Percentiles rank a stretch among this genome's conserved stretches.
phyloP scores from a whole-genome alignment of 2,797 vertebrate species.

The Parauchenoglanis punctatus region DNA sequence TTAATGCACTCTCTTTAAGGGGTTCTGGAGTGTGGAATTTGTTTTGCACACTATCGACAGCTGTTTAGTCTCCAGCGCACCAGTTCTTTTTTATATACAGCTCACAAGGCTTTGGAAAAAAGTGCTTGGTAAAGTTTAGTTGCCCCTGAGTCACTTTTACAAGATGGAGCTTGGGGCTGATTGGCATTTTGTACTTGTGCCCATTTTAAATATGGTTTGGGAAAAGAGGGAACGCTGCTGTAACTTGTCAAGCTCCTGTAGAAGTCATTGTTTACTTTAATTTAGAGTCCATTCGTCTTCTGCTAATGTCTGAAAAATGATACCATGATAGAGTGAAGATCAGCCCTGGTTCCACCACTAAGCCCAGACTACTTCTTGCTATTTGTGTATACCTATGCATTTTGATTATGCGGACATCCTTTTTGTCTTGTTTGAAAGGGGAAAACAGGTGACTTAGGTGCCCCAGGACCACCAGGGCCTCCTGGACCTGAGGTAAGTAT shows the following conservation, averaged over 20 bases:
- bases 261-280: conserved; percentile 9
- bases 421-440: conserved; percentile 69
- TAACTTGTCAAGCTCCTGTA: conserved; percentile 1
- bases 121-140: conserved; percentile 7
- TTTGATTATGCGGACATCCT: neutral
- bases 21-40: neutral
- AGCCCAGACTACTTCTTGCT: neutral
- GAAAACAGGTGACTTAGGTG: conserved; percentile 80
- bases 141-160: neutral
- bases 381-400: neutral
- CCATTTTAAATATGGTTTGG: conserved; percentile 3
- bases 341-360: neutral
- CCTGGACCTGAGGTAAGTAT: conserved; percentile 83
- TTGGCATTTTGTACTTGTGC: conserved; percentile 28
- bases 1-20: neutral
- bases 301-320: neutral
- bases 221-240: neutral
- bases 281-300: neutral
- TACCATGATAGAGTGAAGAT: neutral
- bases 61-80: neutral
- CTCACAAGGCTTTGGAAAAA: neutral
- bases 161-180: conserved; percentile 23
- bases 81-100: no score
- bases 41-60: neutral
- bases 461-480: conserved; percentile 75